A percentile compares a stretch with the other conserved stretches of the same genome.
Evolutionary conservation across 2,888 invertebrate species (phyloP).

Genomic region (Eledona agricola): DNA sequence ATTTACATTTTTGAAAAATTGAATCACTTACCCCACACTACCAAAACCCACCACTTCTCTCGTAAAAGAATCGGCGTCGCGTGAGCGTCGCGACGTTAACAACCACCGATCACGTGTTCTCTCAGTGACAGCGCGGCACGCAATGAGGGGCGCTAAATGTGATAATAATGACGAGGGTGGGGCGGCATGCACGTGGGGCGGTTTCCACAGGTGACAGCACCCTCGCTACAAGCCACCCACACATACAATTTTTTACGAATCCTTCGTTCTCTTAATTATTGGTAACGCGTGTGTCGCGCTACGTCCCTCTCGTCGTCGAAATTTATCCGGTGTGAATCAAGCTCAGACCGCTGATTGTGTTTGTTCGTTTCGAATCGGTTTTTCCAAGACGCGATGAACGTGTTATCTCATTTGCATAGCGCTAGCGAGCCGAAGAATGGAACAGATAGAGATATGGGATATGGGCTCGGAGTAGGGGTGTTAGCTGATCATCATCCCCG

Average conservation of each 20-base stretch:
- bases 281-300: too few relatives aligned
- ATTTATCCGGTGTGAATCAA: too few relatives aligned
- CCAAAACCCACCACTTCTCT: constrained; percentile 2
- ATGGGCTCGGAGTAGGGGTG: constrained; percentile 40
- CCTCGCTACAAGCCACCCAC: constrained; percentile 31
- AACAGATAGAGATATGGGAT: constrained; percentile 35
- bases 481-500: constrained; percentile 49
- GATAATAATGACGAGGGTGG: constrained; percentile 60
- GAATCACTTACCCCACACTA: constrained; percentile 23
- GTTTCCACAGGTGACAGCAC: constrained; percentile 57
- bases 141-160: constrained; percentile 60
- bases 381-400: constrained; percentile 31
- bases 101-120: constrained; percentile 55
- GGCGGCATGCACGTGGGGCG: constrained; percentile 50
- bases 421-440: constrained; percentile 33
- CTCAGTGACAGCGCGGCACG: constrained; percentile 56
- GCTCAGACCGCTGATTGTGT: constrained; percentile 5
- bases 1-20: too few relatives aligned
- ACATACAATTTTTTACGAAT: constrained; percentile 15
- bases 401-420: constrained; percentile 35
- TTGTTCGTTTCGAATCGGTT: constrained; percentile 23
- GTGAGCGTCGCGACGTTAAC: constrained; percentile 43
- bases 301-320: too few relatives aligned
- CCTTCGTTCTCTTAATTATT: too few relatives aligned
- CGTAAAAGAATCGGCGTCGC: constrained; percentile 3